Evolutionary conservation across 2,797 vertebrate genomes (phyloP).

Genomic region (Bradypus variegatus): DNA sequence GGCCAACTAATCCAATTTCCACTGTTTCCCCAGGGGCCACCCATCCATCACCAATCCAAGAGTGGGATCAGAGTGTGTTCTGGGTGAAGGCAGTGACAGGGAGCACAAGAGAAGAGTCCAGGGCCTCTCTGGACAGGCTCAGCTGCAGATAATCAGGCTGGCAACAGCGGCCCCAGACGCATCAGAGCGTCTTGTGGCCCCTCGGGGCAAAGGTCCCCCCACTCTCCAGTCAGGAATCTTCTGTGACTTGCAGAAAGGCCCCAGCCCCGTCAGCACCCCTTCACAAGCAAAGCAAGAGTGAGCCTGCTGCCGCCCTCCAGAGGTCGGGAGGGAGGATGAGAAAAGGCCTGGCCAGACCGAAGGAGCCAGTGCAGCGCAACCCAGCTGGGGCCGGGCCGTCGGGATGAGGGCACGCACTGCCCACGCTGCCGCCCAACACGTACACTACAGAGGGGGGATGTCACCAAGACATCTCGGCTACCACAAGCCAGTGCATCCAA

Average conservation of each 20-base stretch:
- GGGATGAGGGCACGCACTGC: background rate
- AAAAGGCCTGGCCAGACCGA: background rate
- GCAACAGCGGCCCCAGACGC: background rate
- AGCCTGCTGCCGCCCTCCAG: background rate
- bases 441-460: background rate
- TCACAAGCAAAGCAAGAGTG: background rate
- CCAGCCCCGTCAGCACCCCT: background rate
- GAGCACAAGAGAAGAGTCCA: background rate
- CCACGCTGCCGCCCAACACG: background rate
- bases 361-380: background rate
- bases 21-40: background rate
- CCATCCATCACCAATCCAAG: background rate
- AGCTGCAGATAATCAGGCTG: background rate
- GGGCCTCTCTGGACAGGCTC: background rate
- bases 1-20: background rate
- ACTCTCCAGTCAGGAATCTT: background rate
- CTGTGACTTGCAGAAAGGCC: background rate
- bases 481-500: constrained; percentile 11
- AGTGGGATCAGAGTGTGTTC: background rate
- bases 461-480: constrained; percentile 11
- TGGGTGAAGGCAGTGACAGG: background rate
- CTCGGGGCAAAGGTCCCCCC: background rate
- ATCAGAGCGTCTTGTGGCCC: background rate
- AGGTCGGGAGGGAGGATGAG: background rate
- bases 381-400: background rate